Evolutionary conservation across 1,140 invertebrate species (phyloP).

Genomic region (Chelonus insularis): DNA sequence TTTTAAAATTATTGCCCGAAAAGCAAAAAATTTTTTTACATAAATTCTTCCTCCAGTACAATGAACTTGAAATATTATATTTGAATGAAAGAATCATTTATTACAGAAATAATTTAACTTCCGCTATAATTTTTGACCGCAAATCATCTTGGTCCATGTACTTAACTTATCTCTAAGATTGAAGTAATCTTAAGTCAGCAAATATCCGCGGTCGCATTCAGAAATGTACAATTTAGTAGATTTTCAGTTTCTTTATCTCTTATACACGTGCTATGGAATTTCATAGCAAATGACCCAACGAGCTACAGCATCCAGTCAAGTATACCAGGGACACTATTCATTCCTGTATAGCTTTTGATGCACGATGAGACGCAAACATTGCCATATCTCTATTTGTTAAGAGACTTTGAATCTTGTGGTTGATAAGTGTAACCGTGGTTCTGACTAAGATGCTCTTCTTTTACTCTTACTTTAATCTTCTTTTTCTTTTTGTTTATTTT

Average conservation of each 20-base stretch:
- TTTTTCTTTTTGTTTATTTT: background rate
- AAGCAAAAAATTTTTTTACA: too few relatives aligned
- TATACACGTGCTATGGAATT: background rate
- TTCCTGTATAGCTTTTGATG: constrained; percentile 51
- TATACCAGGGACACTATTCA: constrained; percentile 39
- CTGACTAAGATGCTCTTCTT: background rate
- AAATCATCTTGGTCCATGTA: too few relatives aligned
- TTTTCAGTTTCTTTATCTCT: constrained; percentile 1
- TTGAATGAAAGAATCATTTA: too few relatives aligned
- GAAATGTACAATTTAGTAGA: background rate
- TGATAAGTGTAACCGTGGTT: constrained; percentile 44
- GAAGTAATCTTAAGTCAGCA: background rate
- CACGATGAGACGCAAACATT: constrained; percentile 55
- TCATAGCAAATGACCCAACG: background rate
- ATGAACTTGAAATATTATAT: too few relatives aligned
- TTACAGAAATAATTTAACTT: too few relatives aligned
- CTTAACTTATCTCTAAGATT: too few relatives aligned
- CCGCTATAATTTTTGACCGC: too few relatives aligned
- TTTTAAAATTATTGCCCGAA: too few relatives aligned
- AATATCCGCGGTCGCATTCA: background rate
- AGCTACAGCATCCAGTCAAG: background rate
- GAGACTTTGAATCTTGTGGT: constrained; percentile 53
- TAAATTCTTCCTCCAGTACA: too few relatives aligned
- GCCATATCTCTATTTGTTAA: constrained; percentile 50
- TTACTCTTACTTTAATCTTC: constrained; percentile 15